Base-by-base conservation (phyloP, 2,113 vertebrate species). In the Labrus mixtus region DNA sequence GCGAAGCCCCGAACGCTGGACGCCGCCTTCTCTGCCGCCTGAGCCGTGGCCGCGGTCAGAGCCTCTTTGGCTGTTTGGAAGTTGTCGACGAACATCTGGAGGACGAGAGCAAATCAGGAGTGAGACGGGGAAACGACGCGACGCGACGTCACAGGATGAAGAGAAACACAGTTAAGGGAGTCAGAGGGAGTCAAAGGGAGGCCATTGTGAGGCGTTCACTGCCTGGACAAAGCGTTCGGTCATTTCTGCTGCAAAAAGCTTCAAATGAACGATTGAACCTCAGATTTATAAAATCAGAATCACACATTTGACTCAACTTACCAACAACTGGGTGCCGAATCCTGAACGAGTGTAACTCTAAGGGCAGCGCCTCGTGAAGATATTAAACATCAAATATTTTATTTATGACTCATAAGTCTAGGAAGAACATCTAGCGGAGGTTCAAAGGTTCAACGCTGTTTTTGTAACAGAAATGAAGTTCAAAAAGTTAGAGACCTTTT, bases 61-160 rank as follows among this genome's bases (percentile, higher is more conserved):
- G 97, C 95, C 62, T 97, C 96, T 85, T 97, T 96, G 0, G 98
- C 96, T 0, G 92, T 92, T 87, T 99, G 98, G 86, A 99, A 98
- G 89, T 96, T 97, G 86, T 96, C 96, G 46, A 97, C 69, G 69
- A 98, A 99, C 73, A 85, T 95, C 98, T 99, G 80, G 10, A 83
- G 79, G 62, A 70, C 2, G 71, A n/a, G 51, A 65, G 29, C 0
- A 23, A 23, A 20, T 19, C 17, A 3, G 39, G 8, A 22, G 23
- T 73, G 48, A 81, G 51, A 46, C 2, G 25, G 9, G 16, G 12
- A 20, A 10, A n/a, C n/a, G n/a, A n/a, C n/a, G n/a, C 3, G 41
- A 8, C 7, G 8, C 0, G 1, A 11, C 0, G 0, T 9, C 37
- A 22, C 9, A 6, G 0, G 39, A 68, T 41, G 58, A n/a, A 17